Conservation (phyloP, 2,113 vertebrate species). For the Aegithalos caudatus region DNA sequence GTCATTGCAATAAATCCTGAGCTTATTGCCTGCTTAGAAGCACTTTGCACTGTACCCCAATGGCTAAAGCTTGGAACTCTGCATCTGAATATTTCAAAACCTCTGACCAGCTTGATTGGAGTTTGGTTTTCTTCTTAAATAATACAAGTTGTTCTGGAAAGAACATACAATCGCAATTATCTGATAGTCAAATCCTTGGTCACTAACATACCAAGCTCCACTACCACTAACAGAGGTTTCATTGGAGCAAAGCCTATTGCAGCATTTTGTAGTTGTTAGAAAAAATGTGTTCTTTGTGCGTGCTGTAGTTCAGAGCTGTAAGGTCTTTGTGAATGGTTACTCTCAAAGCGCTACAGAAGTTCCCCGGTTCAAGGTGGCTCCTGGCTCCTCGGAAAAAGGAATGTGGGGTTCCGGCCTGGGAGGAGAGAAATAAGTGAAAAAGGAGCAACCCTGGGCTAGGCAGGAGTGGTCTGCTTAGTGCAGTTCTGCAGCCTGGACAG, state of each 20-base stretch:
- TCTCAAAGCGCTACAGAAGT: constrained; percentile 60
- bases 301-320: constrained; percentile 60
- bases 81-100: constrained; percentile 12
- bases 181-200: not conserved
- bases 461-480: not conserved
- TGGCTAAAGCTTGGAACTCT: not conserved
- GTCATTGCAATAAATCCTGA: constrained; percentile 3
- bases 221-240: not conserved
- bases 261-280: constrained; percentile 52
- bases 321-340: constrained; percentile 63
- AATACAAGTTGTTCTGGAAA: constrained; percentile 22
- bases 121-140: constrained; percentile 48
- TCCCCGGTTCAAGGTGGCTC: constrained; percentile 46
- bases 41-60: not conserved
- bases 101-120: constrained; percentile 29
- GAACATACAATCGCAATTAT: not conserved
- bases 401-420: constrained; percentile 49
- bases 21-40: not conserved
- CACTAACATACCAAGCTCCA: not conserved
- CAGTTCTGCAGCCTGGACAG: not conserved
- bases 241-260: constrained; percentile 4
- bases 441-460: constrained; percentile 7
- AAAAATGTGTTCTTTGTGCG: constrained; percentile 57
- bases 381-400: constrained; percentile 57
- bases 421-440: constrained; percentile 61